Conservation (phyloP, 2,797 vertebrate genomes). For the Aulostomus chinensis region DNA sequence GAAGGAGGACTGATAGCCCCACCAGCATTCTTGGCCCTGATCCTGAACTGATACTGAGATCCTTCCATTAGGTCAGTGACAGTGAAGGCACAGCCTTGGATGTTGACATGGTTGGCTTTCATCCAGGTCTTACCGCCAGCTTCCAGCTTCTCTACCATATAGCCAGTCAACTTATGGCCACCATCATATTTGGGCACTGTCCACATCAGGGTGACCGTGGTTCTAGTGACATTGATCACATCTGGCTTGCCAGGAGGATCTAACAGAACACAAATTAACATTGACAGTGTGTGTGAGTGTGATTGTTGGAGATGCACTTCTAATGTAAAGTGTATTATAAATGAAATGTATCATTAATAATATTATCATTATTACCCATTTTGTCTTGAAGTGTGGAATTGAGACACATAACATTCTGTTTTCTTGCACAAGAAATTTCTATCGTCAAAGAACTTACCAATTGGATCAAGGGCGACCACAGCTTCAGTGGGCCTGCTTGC, state of each 20-base stretch:
- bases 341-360: too few relatives aligned
- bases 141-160: slow-evolving; percentile 95
- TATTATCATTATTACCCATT: too few relatives aligned
- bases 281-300: too few relatives aligned
- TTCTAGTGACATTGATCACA: slow-evolving; percentile 93
- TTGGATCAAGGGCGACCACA: slow-evolving; percentile 93
- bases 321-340: too few relatives aligned
- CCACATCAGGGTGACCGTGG: slow-evolving; percentile 94
- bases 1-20: slow-evolving; percentile 95
- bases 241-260: slow-evolving; percentile 99
- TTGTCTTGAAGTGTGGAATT: too few relatives aligned
- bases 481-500: slow-evolving; percentile 91
- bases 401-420: too few relatives aligned
- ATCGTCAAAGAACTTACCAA: slow-evolving; percentile 82
- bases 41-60: slow-evolving; percentile 93
- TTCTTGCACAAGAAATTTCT: too few relatives aligned
- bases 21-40: slow-evolving; percentile 95
- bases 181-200: slow-evolving; percentile 96
- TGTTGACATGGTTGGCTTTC: slow-evolving; percentile 96
- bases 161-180: slow-evolving; percentile 94
- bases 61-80: slow-evolving; percentile 92
- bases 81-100: slow-evolving; percentile 94
- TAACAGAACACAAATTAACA: slow-evolving; percentile 48
- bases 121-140: slow-evolving; percentile 90
- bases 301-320: too few relatives aligned